These are phyloP conservation scores for Sinohyriopsis cumingii DNA, from an alignment of 2,888 invertebrate species.

Conservation along the genomic window DNA sequence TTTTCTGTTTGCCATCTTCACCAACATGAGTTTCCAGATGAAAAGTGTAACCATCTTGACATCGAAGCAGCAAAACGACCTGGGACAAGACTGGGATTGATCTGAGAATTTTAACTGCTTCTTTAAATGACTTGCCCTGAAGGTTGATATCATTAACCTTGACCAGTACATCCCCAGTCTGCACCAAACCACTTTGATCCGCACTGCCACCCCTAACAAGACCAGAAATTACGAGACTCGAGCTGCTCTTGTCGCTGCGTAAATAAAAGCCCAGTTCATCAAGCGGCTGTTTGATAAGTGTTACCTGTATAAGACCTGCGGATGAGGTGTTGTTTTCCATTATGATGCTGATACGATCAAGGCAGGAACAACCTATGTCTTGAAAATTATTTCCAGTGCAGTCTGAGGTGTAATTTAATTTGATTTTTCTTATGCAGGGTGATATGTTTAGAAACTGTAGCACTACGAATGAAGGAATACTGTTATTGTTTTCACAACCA, in stretches of 20 bases:
- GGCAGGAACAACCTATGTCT: too few species aligned
- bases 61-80: slow-evolving; percentile 20
- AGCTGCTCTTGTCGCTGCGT: slow-evolving; percentile 47
- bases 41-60: too few species aligned
- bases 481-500: too few species aligned
- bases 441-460: too few species aligned
- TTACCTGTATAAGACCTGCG: slow-evolving; percentile 43
- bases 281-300: slow-evolving; percentile 48
- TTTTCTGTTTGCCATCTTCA: slow-evolving; percentile 55
- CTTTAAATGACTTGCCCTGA: slow-evolving; percentile 55
- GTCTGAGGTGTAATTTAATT: too few species aligned
- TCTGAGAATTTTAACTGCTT: slow-evolving; percentile 49
- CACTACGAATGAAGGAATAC: too few species aligned
- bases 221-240: slow-evolving; percentile 54
- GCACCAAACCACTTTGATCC: slow-evolving; percentile 58
- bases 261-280: slow-evolving; percentile 61
- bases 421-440: too few species aligned
- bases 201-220: slow-evolving; percentile 60
- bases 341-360: too few species aligned
- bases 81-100: slow-evolving; percentile 49
- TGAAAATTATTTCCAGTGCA: too few species aligned
- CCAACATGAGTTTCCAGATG: slow-evolving; percentile 29
- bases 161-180: slow-evolving; percentile 61
- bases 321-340: too few species aligned
- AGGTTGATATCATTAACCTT: slow-evolving; percentile 15